Percentiles rank a stretch among this genome's conserved stretches.
Conservation (phyloP, 2,888 invertebrate species). For the Himalopsyche anomala region DNA sequence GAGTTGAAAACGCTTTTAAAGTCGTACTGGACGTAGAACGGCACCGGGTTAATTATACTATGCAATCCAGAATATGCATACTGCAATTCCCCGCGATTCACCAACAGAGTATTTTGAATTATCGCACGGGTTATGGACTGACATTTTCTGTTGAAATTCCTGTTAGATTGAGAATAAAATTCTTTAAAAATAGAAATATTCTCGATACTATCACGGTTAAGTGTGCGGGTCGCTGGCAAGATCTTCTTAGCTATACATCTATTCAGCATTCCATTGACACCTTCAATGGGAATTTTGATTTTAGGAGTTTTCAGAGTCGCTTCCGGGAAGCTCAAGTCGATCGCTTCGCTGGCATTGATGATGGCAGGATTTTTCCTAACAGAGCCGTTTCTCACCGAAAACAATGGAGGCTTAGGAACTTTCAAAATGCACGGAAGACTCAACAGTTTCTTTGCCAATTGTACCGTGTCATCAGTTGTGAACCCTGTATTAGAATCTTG, state of each 20-base stretch:
- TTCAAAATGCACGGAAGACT: conserved; percentile 56
- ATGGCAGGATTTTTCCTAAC: background rate
- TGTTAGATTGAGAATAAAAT: conserved; percentile 44
- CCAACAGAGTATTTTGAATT: conserved; percentile 74
- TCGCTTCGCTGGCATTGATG: background rate
- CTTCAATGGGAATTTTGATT: background rate
- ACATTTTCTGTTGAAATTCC: conserved; percentile 66
- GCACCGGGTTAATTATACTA: conserved; percentile 76
- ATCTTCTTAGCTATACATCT: background rate
- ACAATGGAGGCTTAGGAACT: conserved; percentile 58
- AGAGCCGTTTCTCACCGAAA: background rate
- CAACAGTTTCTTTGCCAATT: background rate
- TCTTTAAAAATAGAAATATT: conserved; percentile 32
- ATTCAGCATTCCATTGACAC: background rate
- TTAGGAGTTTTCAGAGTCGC: background rate
- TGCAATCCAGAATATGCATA: conserved; percentile 78
- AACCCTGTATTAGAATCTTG: background rate
- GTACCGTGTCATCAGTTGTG: background rate
- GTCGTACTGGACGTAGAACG: conserved; percentile 67
- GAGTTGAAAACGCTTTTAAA: conserved; percentile 64
- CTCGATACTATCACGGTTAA: background rate
- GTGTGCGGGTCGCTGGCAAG: background rate
- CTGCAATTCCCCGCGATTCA: conserved; percentile 71
- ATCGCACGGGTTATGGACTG: conserved; percentile 72
- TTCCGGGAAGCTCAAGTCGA: background rate